A percentile compares a stretch with the other conserved stretches of the same genome.
These are phyloP conservation scores for Podocnemis expansa DNA, from an alignment of 2,113 vertebrate genomes.

Conservation along the genomic window DNA sequence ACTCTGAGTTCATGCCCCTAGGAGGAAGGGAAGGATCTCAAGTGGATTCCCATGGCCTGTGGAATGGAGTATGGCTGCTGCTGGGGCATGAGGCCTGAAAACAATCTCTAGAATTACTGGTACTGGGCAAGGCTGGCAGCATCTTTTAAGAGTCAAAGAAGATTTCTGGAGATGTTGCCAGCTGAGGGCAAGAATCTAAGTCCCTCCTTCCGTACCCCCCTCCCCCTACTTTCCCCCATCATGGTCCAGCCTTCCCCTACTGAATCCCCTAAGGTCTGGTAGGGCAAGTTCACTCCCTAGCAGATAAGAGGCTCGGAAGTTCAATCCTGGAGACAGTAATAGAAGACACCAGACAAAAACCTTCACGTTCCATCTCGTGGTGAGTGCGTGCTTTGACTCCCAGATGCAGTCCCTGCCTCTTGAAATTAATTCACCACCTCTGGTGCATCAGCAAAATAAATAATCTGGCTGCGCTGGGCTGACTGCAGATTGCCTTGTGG, in stretches of 20 bases:
- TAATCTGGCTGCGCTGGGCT: not conserved
- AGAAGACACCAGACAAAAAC: constrained; percentile 36
- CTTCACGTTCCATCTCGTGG: constrained; percentile 38
- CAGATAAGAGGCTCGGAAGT: not conserved
- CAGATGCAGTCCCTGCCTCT: constrained; percentile 50
- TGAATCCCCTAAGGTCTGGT: not conserved
- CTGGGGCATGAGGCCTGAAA: not conserved
- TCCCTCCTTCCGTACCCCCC: not conserved
- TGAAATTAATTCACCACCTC: constrained; percentile 70
- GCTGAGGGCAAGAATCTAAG: not conserved
- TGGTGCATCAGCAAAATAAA: constrained; percentile 40
- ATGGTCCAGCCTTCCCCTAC: not conserved
- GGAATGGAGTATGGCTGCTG: not conserved
- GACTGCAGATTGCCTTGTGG: constrained; percentile 48
- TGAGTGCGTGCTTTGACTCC: constrained; percentile 28
- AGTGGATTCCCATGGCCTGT: not conserved
- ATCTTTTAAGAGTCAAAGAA: not conserved
- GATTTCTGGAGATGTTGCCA: not conserved
- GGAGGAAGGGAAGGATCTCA: not conserved
- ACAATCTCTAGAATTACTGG: not conserved
- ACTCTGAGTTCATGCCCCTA: not conserved
- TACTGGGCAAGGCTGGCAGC: not conserved
- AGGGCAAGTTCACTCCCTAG: not conserved
- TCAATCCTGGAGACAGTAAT: not conserved
- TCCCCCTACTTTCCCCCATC: not conserved